Evolutionary conservation across 2,888 invertebrate genomes (phyloP), one percentile per base, ranked within the genome.

Genomic region (Agapetus fuscipes): DNA sequence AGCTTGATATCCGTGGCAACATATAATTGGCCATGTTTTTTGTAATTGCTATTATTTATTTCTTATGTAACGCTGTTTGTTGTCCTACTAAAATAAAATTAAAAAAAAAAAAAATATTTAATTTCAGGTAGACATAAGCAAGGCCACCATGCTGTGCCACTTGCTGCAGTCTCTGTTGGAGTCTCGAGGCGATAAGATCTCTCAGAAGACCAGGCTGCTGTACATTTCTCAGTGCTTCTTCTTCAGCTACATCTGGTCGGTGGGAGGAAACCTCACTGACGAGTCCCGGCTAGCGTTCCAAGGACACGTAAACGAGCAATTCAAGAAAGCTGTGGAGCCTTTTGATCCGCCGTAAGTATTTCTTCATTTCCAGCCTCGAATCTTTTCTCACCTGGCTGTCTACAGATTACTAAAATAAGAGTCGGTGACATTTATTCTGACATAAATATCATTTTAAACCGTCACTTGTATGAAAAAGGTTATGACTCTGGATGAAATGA

Each of bases 201-300:
- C 82, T 42, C 78, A 78, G 46, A 68, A 71, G 6, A 69, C 73
- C 41, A 61, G 82, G 1, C 74, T 77, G 51, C 63, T 66, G 3
- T 76, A 86, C 48, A 56, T 91, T 1, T 76, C 76, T 2, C 84
- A 88, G 53, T 75, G 81, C 16, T 93, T 90, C 55, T 65, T 86
- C 17, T 89, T 89, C 64, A 74, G 82, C 32, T 85, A 83, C 52
- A 60, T 89, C 1, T 94, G 93, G 93, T 73, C 83, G 2, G 61
- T 91, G 13, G 89, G 88, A n/a, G 90, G 90, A 0, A 91, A 91
- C 57, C 72, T 88, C 3, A 58, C 71, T 2, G 88, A 90, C 45
- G 54, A 58, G 1, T 78, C 82, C 38, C 74, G 84, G 50, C 74
- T 78, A 34, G 59, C 64, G 3, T 83, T 85, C 49, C 90, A 91